These are phyloP conservation scores for Glomeris maerens DNA, from an alignment of 1,140 invertebrate species.

Conservation along the genomic window DNA sequence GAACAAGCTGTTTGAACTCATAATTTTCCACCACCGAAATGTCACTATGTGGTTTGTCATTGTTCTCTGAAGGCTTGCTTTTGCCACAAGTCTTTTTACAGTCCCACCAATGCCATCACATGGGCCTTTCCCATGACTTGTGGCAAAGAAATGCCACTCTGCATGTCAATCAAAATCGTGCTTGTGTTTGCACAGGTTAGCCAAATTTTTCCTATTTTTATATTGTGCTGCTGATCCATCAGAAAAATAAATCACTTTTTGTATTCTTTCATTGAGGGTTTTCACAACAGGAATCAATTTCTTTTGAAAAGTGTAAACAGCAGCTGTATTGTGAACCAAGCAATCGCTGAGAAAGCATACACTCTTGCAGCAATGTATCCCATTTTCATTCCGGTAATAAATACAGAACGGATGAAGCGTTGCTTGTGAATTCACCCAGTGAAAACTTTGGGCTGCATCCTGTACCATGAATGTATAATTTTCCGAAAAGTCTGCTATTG, in stretches of 20 bases:
- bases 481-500: constrained; percentile 24
- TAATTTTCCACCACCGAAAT: too few species aligned
- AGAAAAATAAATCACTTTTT: too few species aligned
- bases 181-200: constrained; percentile 22
- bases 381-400: too few species aligned
- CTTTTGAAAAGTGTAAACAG: too few species aligned
- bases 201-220: constrained; percentile 26
- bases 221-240: constrained; percentile 25
- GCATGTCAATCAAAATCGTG: constrained; percentile 19
- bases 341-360: too few species aligned
- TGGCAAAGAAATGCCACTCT: too few species aligned
- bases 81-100: constrained; percentile 13
- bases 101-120: constrained; percentile 23
- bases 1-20: too few species aligned
- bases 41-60: neutral
- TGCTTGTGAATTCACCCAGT: constrained; percentile 14
- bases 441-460: constrained; percentile 20
- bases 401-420: too few species aligned
- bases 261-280: too few species aligned
- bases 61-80: constrained; percentile 9
- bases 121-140: constrained; percentile 23
- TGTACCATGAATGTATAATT: constrained; percentile 25
- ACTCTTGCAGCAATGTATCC: too few species aligned
- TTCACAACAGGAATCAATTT: too few species aligned
- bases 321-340: too few species aligned